A percentile compares a stretch with the other conserved stretches of the same genome.
phyloP scores from a whole-genome alignment of 2,113 vertebrate species.

The Ascaphus truei region DNA sequence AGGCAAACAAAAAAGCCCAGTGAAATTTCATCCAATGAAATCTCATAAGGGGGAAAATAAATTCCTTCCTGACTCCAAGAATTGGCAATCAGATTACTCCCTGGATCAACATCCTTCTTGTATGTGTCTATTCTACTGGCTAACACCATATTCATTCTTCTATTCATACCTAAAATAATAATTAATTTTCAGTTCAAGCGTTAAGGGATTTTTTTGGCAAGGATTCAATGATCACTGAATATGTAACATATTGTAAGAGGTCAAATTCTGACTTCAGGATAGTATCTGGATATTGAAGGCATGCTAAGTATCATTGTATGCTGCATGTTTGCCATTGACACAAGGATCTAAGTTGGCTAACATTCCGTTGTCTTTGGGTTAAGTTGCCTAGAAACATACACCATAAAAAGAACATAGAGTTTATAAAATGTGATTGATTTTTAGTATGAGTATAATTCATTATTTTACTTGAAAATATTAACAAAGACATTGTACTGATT shows the following conservation, averaged over 20 bases:
- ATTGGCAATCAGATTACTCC: too few relatives aligned
- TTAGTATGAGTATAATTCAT: background rate
- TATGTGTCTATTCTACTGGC: too few relatives aligned
- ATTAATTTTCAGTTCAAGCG: background rate
- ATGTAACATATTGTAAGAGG: background rate
- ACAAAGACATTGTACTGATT: background rate
- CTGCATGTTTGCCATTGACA: slow-evolving; percentile 17
- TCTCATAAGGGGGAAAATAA: too few relatives aligned
- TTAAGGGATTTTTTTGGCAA: too few relatives aligned
- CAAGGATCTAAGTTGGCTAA: background rate
- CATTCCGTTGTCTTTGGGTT: slow-evolving; percentile 23
- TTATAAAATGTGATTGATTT: too few relatives aligned
- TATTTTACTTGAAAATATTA: background rate
- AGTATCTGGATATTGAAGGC: background rate
- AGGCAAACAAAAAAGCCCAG: too few relatives aligned
- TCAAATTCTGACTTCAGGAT: background rate
- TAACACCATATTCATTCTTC: too few relatives aligned
- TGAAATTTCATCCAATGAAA: too few relatives aligned
- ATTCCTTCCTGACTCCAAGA: too few relatives aligned
- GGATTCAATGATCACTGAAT: background rate
- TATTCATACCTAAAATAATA: too few relatives aligned
- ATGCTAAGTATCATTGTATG: slow-evolving; percentile 2
- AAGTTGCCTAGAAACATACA: slow-evolving; percentile 20
- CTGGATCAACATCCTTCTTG: too few relatives aligned
- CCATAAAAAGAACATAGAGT: background rate